Evolutionary conservation across 2,888 invertebrate species (phyloP), one percentile per base, ranked within the genome.

Genomic region (Crepidodera aurea): DNA sequence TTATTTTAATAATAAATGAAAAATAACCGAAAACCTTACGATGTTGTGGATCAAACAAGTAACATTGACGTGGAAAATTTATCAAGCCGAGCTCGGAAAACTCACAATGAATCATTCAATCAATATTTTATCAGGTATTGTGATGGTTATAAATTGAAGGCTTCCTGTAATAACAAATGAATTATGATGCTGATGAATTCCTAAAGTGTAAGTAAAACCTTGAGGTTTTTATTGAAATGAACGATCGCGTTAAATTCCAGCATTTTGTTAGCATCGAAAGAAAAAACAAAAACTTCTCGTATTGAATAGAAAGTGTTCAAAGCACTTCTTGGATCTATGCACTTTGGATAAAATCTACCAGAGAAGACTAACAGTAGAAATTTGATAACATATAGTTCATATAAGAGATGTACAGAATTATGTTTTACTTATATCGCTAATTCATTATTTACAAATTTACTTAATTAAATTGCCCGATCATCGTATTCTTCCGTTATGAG

Each of bases 121-220:
- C 48, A 29, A 48, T 48, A 48, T 27, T 48, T 48, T 48, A 48
- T 27, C 48, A 48, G 22, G 27, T 48, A 27, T 29, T 48, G 48
- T 48, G 48, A 6, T 27, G 19, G 29, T 48, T 48, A 27, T 48
- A 48, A 48, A 48, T 48, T 29, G 27, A 48, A 25, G 1, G 48
- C 13, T 29, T 46, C 46, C 27, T 46, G 22, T 46, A 46, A 46
- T 46, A 46, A 27, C 40, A 18, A 40, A 15, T 40, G 40, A 40
- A 40, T 40, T 40, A 40, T 40, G 40, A 40, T 40, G 18, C 7
- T 1, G 2, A 18, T 13, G 34, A 34, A 34, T 34, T 34, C 34
- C 34, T 34, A 34, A 34, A 34, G 13, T 13, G 13, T 13, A 34
- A 34, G 13, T 13, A 12, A 13, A 34, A 13, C 34, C 34, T 34